A percentile compares a stretch with the other conserved stretches of the same genome.
These are phyloP conservation scores for Caenorhabditis latens DNA, from an alignment of 1,140 invertebrate species.

Conservation along the genomic window DNA sequence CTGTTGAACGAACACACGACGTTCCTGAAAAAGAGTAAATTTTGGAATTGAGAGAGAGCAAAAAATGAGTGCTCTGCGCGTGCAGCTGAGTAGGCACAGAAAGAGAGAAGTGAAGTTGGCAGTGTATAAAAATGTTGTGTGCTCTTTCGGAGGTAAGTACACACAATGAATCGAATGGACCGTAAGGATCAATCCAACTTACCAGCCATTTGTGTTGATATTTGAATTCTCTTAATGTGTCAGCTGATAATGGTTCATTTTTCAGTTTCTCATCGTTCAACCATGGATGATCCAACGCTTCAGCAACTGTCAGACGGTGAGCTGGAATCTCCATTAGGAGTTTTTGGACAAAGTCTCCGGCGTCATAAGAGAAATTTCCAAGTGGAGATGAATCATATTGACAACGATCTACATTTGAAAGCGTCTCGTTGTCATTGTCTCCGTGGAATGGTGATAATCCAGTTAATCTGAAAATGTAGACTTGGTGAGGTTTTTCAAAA, in stretches of 20 bases:
- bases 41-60: not conserved
- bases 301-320: slow-evolving; percentile 78
- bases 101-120: slow-evolving; percentile 4
- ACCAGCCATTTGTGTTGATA: slow-evolving; percentile 78
- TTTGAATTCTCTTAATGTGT: slow-evolving; percentile 78
- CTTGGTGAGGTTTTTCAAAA: no score
- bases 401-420: slow-evolving; percentile 82
- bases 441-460: slow-evolving; percentile 81
- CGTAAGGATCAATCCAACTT: slow-evolving; percentile 57
- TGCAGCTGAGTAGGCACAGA: slow-evolving; percentile 42
- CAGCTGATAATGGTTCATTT: slow-evolving; percentile 73
- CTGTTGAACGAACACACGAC: slow-evolving; percentile 77
- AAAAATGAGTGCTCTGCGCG: not conserved
- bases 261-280: slow-evolving; percentile 77
- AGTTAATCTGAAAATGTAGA: slow-evolving; percentile 70
- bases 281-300: slow-evolving; percentile 79
- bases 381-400: slow-evolving; percentile 41
- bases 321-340: slow-evolving; percentile 81
- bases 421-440: slow-evolving; percentile 88
- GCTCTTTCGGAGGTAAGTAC: slow-evolving; percentile 37
- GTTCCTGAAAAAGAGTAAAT: slow-evolving; percentile 69
- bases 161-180: slow-evolving; percentile 29
- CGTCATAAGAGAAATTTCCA: slow-evolving; percentile 84
- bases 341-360: slow-evolving; percentile 88
- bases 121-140: slow-evolving; percentile 41